Evolutionary conservation across 1,140 invertebrate genomes (phyloP).

Genomic region (Drosophila bocqueti): DNA sequence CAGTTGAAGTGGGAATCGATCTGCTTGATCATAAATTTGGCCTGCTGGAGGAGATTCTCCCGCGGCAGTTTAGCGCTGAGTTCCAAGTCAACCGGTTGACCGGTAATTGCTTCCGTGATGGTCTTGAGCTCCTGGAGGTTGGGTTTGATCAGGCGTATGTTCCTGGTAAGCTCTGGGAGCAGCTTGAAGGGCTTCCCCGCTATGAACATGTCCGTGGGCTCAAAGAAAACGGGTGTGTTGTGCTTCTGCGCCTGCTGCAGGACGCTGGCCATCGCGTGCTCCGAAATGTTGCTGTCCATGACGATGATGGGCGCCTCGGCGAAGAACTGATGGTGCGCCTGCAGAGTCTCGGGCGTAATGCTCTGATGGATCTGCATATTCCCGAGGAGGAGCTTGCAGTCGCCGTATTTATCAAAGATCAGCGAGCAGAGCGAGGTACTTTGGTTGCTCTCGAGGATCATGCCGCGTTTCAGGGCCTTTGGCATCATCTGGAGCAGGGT

Average conservation of each 20-base stretch:
- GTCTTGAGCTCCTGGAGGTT: slow-evolving; percentile 90
- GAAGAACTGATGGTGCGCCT: slow-evolving; percentile 86
- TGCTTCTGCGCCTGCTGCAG: slow-evolving; percentile 88
- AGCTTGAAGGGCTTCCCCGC: slow-evolving; percentile 87
- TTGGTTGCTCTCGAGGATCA: slow-evolving; percentile 82
- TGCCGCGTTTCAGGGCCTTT: slow-evolving; percentile 67
- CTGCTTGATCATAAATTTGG: slow-evolving; percentile 49
- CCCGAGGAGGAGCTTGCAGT: slow-evolving; percentile 92
- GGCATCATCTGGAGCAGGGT: slow-evolving; percentile 85
- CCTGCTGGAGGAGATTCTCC: slow-evolving; percentile 37
- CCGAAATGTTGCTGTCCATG: slow-evolving; percentile 92
- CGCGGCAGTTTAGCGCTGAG: slow-evolving; percentile 22
- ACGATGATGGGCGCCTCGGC: slow-evolving; percentile 89
- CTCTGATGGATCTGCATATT: slow-evolving; percentile 93
- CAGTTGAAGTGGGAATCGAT: slow-evolving; percentile 85
- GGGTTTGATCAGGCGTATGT: slow-evolving; percentile 89
- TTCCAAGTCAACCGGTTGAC: slow-evolving; percentile 16
- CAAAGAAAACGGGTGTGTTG: slow-evolving; percentile 90
- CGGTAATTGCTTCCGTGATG: slow-evolving; percentile 84
- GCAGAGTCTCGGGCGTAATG: slow-evolving; percentile 88
- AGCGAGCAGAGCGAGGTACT: slow-evolving; percentile 91
- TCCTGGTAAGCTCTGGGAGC: slow-evolving; percentile 66
- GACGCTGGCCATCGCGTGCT: slow-evolving; percentile 88
- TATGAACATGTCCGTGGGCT: slow-evolving; percentile 89
- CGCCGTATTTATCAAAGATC: slow-evolving; percentile 90